phyloP scores from a whole-genome alignment of 2,113 vertebrate species.

The Ranitomeya imitator region DNA sequence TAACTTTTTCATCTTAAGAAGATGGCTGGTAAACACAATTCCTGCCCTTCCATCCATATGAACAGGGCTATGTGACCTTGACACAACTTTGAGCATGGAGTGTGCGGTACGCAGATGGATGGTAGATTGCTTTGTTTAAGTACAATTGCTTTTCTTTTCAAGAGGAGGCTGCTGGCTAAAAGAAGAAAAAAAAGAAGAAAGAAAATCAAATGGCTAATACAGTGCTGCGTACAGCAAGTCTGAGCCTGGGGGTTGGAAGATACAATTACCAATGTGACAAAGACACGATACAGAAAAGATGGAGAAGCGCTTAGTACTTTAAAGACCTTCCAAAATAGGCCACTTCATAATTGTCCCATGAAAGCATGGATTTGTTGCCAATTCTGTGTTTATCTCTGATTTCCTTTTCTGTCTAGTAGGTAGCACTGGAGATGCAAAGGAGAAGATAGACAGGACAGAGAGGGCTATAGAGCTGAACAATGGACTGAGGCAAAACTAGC shows the following conservation, averaged over 20 bases:
- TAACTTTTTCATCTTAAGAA: constrained; percentile 34
- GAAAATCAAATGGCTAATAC: constrained; percentile 57
- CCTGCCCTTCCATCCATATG: constrained; percentile 34
- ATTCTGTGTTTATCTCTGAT: constrained; percentile 51
- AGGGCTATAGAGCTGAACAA: constrained; percentile 9
- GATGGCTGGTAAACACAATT: constrained; percentile 47
- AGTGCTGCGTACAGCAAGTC: constrained; percentile 51
- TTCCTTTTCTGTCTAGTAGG: constrained; percentile 27
- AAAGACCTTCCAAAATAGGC: constrained; percentile 55
- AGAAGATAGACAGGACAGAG: constrained; percentile 16
- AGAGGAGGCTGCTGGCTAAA: constrained; percentile 57
- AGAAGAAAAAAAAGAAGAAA: constrained; percentile 51
- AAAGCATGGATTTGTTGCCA: constrained; percentile 44
- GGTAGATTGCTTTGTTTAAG: constrained; percentile 59
- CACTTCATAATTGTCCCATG: constrained; percentile 56
- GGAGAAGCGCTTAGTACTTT: constrained; percentile 52
- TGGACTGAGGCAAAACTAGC: constrained; percentile 4
- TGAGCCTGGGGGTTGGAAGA: constrained; percentile 56
- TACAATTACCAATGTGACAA: constrained; percentile 59
- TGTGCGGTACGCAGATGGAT: constrained; percentile 52
- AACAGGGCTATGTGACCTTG: constrained; percentile 49
- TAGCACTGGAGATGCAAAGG: constrained; percentile 20
- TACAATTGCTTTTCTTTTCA: constrained; percentile 58
- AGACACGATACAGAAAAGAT: constrained; percentile 58
- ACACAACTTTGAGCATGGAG: constrained; percentile 54